Evolutionary conservation across 2,797 vertebrate species (phyloP), one percentile per base, ranked within the genome.

Genomic region (Distichodus sexfasciatus): DNA sequence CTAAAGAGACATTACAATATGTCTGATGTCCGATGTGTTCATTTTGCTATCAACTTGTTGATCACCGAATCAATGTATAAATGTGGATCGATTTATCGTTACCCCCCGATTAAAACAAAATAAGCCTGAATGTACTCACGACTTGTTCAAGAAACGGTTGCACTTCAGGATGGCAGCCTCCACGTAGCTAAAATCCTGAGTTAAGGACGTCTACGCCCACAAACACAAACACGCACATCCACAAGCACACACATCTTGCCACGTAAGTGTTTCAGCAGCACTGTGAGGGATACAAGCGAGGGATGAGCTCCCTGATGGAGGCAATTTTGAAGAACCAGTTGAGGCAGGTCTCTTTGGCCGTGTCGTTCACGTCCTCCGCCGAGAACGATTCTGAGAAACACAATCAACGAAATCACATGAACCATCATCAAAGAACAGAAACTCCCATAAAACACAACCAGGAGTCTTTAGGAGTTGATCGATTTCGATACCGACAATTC

Each of bases 281-380:
- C n/a, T 8, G 17, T 29, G 72, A 90, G 90, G 93, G 96, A 99
- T 98, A 98, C 97, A 99, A 86, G 87, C 97, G 88, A 7, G 96
- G 95, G 81, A 98, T 90, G 58, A 99, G 95, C 77, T 99, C 96
- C 86, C 97, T 90, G 84, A 99, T 99, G 77, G 97, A 98, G 74
- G 96, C 97, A 55, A 98, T 96, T 89, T 99, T 99, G 86, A 96
- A 98, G 90, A 99, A 99, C 97, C 97, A 99, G 89, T 99, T 99
- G 43, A 99, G 90, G 66, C 97, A 99, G 1, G 96, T 99, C 87
- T 99, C 97, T 81, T 96, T 98, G 17, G 96, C 97, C 0, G 94
- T 96, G 84, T 99, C 97, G 0, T 93, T 97, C 58, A 97, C 94
- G 2, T 91, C 90, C 3, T 97, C 96, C 1, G 92, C 92, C 23